These are phyloP conservation scores for Monochamus saltuarius DNA, from an alignment of 1,140 invertebrate genomes.

Conservation along the genomic window DNA sequence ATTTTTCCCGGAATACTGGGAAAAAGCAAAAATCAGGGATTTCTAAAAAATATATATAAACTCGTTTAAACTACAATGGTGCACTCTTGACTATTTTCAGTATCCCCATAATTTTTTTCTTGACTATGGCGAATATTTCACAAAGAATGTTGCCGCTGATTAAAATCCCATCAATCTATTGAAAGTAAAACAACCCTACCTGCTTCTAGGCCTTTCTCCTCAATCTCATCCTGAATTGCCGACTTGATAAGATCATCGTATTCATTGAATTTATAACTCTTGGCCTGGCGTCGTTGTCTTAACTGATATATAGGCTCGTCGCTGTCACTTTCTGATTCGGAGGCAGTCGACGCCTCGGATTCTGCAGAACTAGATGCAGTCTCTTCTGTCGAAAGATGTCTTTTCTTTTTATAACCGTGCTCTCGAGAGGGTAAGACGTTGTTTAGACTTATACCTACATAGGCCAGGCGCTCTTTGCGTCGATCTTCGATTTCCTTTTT, in stretches of 20 bases:
- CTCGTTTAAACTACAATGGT: no score
- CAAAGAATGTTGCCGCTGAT: no score
- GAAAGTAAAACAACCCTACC: conserved; percentile 1
- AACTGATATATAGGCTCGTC: conserved; percentile 80
- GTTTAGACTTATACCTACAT: conserved; percentile 75
- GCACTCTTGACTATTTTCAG: no score
- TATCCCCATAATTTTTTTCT: no score
- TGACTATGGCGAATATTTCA: no score
- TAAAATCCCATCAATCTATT: no score
- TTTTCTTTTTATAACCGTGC: conserved; percentile 42
- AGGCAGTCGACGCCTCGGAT: conserved; percentile 41
- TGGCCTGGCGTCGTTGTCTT: conserved; percentile 70
- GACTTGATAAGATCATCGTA: conserved; percentile 93
- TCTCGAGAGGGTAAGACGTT: conserved; percentile 64
- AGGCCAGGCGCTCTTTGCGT: conserved; percentile 70
- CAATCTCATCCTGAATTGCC: conserved; percentile 70
- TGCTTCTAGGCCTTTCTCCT: conserved; percentile 22
- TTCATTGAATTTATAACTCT: conserved; percentile 85
- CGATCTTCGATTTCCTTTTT: conserved; percentile 65
- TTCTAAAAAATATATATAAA: no score
- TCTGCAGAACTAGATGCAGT: conserved; percentile 14
- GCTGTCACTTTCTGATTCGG: conserved; percentile 44
- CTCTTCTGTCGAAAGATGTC: conserved; percentile 45
- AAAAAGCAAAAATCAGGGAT: no score
- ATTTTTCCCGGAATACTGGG: no score